Evolutionary conservation across 64 coral and sea anemone genomes (phyloP).

Genomic region (Exaiptasia diaphana): DNA sequence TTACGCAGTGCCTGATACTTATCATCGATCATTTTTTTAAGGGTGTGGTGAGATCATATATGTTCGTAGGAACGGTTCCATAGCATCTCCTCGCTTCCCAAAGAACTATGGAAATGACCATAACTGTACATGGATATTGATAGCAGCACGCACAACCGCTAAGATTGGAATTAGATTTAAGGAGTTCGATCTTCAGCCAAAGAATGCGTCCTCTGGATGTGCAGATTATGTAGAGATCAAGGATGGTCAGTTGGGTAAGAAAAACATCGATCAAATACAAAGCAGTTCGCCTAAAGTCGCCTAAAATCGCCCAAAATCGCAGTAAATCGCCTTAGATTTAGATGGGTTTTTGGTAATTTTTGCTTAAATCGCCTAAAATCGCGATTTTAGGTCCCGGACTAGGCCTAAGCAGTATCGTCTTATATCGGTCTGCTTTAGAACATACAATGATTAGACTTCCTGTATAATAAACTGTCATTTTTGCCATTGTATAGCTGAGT

Average conservation of each 20-base stretch:
- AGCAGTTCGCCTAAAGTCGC: too few relatives aligned
- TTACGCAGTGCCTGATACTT: background rate
- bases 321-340: background rate
- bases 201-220: slow-evolving; percentile 33
- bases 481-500: slow-evolving; percentile 1
- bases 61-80: background rate
- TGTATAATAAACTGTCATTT: background rate
- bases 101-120: slow-evolving; percentile 44
- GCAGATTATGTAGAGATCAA: slow-evolving; percentile 67
- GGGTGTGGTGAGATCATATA: slow-evolving; percentile 74
- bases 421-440: too few relatives aligned
- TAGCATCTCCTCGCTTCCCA: slow-evolving; percentile 61
- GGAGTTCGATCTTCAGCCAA: slow-evolving; percentile 41
- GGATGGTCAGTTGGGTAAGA: slow-evolving; percentile 65
- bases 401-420: too few relatives aligned
- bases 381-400: background rate
- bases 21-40: background rate
- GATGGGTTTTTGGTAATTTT: background rate
- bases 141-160: background rate
- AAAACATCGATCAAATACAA: too few relatives aligned
- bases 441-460: too few relatives aligned
- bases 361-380: background rate
- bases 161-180: slow-evolving; percentile 42
- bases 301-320: too few relatives aligned
- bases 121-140: slow-evolving; percentile 70